Base-by-base conservation (phyloP, 1,140 invertebrate genomes). In the Cyrtorhinus lividipennis region DNA sequence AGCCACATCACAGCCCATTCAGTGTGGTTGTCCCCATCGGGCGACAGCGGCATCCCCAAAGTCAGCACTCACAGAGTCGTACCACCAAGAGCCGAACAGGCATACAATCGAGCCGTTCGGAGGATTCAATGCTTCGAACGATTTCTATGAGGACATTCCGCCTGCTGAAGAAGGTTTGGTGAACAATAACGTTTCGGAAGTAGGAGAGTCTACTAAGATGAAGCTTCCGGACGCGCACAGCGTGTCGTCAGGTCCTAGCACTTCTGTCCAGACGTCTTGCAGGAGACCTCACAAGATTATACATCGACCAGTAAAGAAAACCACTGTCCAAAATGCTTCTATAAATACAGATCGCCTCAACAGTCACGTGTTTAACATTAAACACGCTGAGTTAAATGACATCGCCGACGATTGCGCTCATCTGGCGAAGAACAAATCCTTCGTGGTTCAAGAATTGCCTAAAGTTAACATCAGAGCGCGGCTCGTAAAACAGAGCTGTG, bases 371-470 rank as follows among this genome's bases (percentile, higher is more conserved):
- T 53, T 53, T 20, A 53, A 20, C 18, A 53, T 53, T 3, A 53
- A 53, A 53, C 48, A 53, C 20, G 10, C 10, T 5, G 48, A 53
- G 8, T 15, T 15, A n/a, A 8, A 8, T 20, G 48, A 20, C 10
- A 20, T 53, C 5, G 48, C 18, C 20, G 20, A 53, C 20, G 48
- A 53, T 22, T 53, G 10, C 20, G 48, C 48, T 53, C 10, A 5
- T 53, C 48, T 13, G 18, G 5, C 8, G 8, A 53, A 20, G 20
- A 5, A 5, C 10, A 53, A 53, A 20, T 8, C 48, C 20, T 53
- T 8, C 20, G 48, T 53, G 15, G 46, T 64, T 5, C 63, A 64
- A 24, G 44, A 64, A 18, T 56, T 64, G 20, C 63, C 63, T 13
- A 24, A 25, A 30, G 45, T 64, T 15, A 60, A 27, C 24, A 64